Evolutionary conservation across 2,113 vertebrate genomes (phyloP).

Genomic region (Ivindomyrus marchei): DNA sequence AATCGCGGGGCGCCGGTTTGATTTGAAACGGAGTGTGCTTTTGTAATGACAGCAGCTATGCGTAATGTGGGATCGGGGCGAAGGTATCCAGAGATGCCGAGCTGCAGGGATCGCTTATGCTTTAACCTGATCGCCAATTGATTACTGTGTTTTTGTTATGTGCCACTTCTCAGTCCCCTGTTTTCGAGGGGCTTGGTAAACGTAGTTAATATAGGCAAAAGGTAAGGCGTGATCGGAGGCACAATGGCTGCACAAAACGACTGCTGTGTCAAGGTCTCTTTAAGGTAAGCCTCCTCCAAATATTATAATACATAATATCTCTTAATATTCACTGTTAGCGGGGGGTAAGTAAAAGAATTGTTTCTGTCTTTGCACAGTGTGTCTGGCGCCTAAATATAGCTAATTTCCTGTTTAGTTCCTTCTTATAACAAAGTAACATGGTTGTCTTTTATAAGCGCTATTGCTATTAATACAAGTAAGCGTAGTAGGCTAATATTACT

Average conservation of each 20-base stretch:
- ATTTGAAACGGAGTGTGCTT: slow-evolving; percentile 20
- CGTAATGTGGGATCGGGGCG: slow-evolving; percentile 29
- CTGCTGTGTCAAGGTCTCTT: slow-evolving; percentile 66
- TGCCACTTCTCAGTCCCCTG: slow-evolving; percentile 11
- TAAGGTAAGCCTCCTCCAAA: slow-evolving; percentile 56
- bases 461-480: neutral
- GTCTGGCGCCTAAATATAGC: slow-evolving; percentile 16
- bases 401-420: slow-evolving; percentile 15
- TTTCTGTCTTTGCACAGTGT: slow-evolving; percentile 37
- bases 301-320: neutral
- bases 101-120: slow-evolving; percentile 46
- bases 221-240: slow-evolving; percentile 22
- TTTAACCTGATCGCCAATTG: slow-evolving; percentile 38
- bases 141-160: slow-evolving; percentile 23
- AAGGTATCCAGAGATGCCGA: slow-evolving; percentile 40
- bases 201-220: slow-evolving; percentile 5
- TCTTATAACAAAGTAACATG: slow-evolving; percentile 31
- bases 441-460: slow-evolving; percentile 9
- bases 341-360: neutral
- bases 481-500: neutral
- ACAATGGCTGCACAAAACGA: slow-evolving; percentile 62
- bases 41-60: slow-evolving; percentile 34
- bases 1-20: neutral
- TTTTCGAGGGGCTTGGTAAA: slow-evolving; percentile 19
- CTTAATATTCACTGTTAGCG: slow-evolving; percentile 29